Evolutionary conservation across 1,140 invertebrate species (phyloP).

Genomic region (Drosophila carrolli): DNA sequence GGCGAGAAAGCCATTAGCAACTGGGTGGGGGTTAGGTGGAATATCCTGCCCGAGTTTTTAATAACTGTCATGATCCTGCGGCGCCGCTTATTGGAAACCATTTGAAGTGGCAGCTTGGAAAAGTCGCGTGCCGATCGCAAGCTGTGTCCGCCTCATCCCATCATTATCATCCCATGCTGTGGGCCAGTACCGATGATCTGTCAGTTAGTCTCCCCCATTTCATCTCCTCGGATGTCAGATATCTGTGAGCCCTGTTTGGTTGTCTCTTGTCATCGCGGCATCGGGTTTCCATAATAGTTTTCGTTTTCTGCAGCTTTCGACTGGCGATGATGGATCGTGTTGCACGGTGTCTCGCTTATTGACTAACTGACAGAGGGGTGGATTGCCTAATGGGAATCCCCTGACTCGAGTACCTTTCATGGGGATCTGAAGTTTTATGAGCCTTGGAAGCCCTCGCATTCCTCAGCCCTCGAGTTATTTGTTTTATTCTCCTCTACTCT

Average conservation of each 20-base stretch:
- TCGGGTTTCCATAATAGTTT: slow-evolving; percentile 78
- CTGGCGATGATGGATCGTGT: slow-evolving; percentile 74
- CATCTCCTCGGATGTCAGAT: slow-evolving; percentile 21
- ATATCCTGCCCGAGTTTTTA: slow-evolving; percentile 47
- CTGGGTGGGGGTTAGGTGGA: background rate
- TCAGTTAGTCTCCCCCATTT: slow-evolving; percentile 31
- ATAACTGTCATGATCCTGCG: slow-evolving; percentile 66
- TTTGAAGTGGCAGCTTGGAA: slow-evolving; percentile 41
- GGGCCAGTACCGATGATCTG: slow-evolving; percentile 37
- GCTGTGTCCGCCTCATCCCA: slow-evolving; percentile 48
- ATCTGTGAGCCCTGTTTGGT: slow-evolving; percentile 15
- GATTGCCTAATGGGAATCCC: slow-evolving; percentile 11
- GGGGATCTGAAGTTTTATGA: slow-evolving; percentile 18
- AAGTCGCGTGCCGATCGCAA: slow-evolving; percentile 74
- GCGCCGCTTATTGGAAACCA: slow-evolving; percentile 52
- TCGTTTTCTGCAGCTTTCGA: slow-evolving; percentile 73
- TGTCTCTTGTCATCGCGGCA: slow-evolving; percentile 76
- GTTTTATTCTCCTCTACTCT: slow-evolving; percentile 42
- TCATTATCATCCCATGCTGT: slow-evolving; percentile 55
- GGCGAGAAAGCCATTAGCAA: slow-evolving; percentile 74
- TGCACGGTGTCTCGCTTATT: slow-evolving; percentile 63
- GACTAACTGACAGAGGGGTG: slow-evolving; percentile 64
- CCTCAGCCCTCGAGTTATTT: slow-evolving; percentile 65
- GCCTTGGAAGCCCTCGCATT: slow-evolving; percentile 59
- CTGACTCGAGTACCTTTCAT: slow-evolving; percentile 16